Conservation (phyloP, 2,113 vertebrate genomes). For the Montifringilla adamsi region DNA sequence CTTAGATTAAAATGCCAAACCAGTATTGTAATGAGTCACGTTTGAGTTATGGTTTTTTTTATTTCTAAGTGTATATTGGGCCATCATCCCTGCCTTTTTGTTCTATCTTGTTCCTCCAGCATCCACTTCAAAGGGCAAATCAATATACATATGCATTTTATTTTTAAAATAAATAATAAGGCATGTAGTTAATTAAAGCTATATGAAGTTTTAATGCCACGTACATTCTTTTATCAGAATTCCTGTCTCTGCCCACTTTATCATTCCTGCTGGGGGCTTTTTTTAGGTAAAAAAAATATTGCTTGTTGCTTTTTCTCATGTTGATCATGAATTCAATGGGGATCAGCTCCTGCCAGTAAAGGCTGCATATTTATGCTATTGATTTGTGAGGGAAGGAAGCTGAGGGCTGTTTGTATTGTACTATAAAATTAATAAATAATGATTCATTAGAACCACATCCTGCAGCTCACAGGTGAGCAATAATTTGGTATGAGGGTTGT, state of each 20-base stretch:
- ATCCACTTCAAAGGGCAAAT: not conserved
- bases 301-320: not conserved
- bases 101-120: not conserved
- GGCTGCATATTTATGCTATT: conserved; percentile 34
- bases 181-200: not conserved
- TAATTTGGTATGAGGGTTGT: not conserved
- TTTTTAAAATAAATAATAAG: not conserved
- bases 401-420: conserved; percentile 11
- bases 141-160: not conserved
- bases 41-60: not conserved
- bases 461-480: not conserved
- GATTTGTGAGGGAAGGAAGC: conserved; percentile 39
- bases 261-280: not conserved
- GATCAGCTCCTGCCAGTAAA: conserved; percentile 40
- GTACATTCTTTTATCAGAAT: not conserved
- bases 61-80: not conserved
- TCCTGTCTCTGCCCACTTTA: not conserved
- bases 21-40: not conserved
- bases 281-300: not conserved
- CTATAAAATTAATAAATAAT: conserved; percentile 58
- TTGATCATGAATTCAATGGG: not conserved
- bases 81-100: not conserved
- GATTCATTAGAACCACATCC: conserved; percentile 15
- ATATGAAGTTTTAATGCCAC: not conserved
- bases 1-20: not conserved